phyloP scores from a whole-genome alignment of 2,797 vertebrate genomes.

The Mormyrops attenuatus region DNA sequence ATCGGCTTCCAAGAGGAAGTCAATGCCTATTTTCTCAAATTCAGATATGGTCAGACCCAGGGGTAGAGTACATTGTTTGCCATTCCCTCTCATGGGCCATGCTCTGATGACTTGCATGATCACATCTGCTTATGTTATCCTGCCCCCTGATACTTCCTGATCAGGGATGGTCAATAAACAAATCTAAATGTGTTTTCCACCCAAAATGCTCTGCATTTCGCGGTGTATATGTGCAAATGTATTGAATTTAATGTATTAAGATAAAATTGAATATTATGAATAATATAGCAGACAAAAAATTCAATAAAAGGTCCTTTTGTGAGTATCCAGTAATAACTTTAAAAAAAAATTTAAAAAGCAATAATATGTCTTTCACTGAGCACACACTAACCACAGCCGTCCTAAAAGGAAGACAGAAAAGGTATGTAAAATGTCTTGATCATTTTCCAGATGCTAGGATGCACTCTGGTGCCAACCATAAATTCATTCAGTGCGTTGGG shows the following conservation, averaged over 20 bases:
- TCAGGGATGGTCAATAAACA: neutral
- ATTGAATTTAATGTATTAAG: neutral
- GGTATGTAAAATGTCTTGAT: neutral
- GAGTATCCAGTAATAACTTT: neutral
- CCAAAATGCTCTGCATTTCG: neutral
- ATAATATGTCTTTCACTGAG: neutral
- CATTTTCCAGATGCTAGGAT: neutral
- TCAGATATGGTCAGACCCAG: constrained; percentile 39
- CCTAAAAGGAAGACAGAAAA: constrained; percentile 16
- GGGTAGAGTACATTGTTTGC: constrained; percentile 19
- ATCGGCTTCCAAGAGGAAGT: constrained; percentile 43
- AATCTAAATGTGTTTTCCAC: neutral
- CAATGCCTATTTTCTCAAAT: constrained; percentile 45
- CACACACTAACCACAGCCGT: constrained; percentile 17
- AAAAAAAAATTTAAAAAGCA: neutral
- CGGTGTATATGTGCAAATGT: neutral
- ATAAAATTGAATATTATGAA: neutral
- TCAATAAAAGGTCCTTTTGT: neutral
- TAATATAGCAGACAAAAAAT: neutral
- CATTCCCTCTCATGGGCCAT: neutral
- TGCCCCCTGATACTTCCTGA: neutral
- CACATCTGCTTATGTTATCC: neutral
- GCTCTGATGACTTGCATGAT: neutral
- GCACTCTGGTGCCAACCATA: constrained; percentile 10
- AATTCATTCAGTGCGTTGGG: constrained; percentile 25